Conservation (phyloP, 2,888 invertebrate genomes). For the Leistus spinibarbis region DNA sequence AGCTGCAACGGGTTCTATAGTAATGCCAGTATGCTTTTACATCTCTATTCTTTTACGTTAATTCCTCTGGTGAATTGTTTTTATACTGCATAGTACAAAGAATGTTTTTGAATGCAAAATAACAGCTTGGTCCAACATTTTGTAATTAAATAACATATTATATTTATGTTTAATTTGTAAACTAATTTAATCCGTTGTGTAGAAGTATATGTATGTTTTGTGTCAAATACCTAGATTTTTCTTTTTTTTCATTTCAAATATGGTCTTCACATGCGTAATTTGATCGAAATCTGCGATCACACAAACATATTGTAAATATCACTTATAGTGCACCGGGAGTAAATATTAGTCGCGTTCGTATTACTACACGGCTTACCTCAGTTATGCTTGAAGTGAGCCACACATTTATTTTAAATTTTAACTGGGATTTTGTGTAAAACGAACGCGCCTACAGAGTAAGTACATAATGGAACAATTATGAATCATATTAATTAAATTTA, state of each 20-base stretch:
- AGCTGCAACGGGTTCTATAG: not conserved
- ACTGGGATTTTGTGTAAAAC: too few species aligned
- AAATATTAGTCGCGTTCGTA: too few species aligned
- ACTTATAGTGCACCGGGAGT: too few species aligned
- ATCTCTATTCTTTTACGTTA: not conserved
- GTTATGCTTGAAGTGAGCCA: too few species aligned
- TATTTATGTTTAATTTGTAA: too few species aligned
- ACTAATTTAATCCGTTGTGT: constrained; percentile 41
- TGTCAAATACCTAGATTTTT: constrained; percentile 8
- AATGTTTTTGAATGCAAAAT: not conserved
- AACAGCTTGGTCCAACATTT: constrained; percentile 42
- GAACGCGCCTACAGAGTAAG: too few species aligned
- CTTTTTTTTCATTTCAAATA: not conserved
- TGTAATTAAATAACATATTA: too few species aligned
- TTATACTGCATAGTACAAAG: not conserved
- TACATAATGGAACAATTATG: too few species aligned
- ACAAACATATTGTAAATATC: not conserved
- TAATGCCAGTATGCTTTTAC: not conserved
- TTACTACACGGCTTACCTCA: too few species aligned
- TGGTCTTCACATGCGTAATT: not conserved
- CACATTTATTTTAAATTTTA: too few species aligned
- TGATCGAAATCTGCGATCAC: not conserved
- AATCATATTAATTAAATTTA: too few species aligned
- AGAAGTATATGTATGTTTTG: constrained; percentile 43
- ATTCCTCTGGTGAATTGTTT: not conserved